These are phyloP conservation scores for Chrysolophus pictus DNA, from an alignment of 2,797 vertebrate species.

Conservation along the genomic window DNA sequence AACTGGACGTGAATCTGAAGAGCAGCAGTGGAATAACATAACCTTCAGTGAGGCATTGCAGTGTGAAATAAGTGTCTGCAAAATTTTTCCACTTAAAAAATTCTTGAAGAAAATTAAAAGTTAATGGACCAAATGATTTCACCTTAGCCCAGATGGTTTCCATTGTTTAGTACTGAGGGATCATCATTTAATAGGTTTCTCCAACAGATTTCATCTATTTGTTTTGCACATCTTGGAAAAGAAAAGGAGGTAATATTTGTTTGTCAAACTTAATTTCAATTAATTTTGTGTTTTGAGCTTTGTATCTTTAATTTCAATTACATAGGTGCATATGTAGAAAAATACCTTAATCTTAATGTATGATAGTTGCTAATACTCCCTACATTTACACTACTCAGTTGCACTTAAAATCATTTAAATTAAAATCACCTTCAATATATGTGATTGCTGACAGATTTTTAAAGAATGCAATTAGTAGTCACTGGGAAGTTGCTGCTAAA, in stretches of 20 bases:
- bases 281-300: not conserved
- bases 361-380: not conserved
- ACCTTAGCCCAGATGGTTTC: not conserved
- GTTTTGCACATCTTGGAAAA: not conserved
- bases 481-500: not conserved
- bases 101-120: not conserved
- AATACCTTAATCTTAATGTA: not conserved
- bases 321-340: not conserved
- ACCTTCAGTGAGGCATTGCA: not conserved
- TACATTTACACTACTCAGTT: not conserved
- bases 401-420: constrained; percentile 9
- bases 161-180: not conserved
- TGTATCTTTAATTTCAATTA: not conserved
- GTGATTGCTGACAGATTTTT: not conserved
- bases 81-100: not conserved
- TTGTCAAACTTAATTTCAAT: not conserved
- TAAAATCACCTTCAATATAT: constrained; percentile 1
- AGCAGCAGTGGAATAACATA: not conserved
- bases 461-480: not conserved
- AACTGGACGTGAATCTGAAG: not conserved
- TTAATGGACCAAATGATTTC: not conserved
- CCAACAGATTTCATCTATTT: not conserved
- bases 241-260: not conserved
- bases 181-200: not conserved
- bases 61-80: not conserved